These are phyloP conservation scores for Cenopis cana DNA, from an alignment of 2,888 invertebrate species.

Conservation along the genomic window DNA sequence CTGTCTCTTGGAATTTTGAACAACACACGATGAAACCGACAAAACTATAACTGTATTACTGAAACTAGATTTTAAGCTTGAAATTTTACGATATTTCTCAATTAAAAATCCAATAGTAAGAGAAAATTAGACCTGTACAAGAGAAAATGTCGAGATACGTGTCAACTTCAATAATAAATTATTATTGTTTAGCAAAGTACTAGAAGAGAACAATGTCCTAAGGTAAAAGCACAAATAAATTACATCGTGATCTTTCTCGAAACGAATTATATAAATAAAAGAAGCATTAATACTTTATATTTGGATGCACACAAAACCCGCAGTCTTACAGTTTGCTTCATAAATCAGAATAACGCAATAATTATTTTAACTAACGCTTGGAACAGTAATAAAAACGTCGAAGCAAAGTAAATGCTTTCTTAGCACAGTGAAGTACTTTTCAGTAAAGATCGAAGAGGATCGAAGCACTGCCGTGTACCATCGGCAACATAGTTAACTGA, in stretches of 20 bases:
- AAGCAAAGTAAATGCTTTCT: slow-evolving; percentile 34
- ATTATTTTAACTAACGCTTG: slow-evolving; percentile 29
- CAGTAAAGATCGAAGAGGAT: slow-evolving; percentile 26
- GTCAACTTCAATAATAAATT: no score
- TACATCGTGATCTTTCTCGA: not conserved
- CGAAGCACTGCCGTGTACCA: no score
- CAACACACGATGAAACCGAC: no score
- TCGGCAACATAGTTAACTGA: no score
- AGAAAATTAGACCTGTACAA: no score
- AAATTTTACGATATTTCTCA: no score
- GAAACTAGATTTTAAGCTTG: no score
- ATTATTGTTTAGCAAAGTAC: not conserved
- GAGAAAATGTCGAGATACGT: no score
- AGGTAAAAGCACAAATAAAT: no score
- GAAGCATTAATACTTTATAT: slow-evolving; percentile 10
- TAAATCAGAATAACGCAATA: slow-evolving; percentile 34
- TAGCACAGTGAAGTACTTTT: slow-evolving; percentile 17
- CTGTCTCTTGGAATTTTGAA: no score
- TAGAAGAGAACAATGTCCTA: not conserved
- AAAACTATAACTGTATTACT: no score
- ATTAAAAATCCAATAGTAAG: no score
- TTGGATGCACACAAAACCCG: slow-evolving; percentile 1
- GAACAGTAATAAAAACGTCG: slow-evolving; percentile 35
- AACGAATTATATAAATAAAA: not conserved
- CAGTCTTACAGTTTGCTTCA: slow-evolving; percentile 24